Evolutionary conservation across 2,888 invertebrate genomes (phyloP).

Genomic region (Tupiocoris notatus): DNA sequence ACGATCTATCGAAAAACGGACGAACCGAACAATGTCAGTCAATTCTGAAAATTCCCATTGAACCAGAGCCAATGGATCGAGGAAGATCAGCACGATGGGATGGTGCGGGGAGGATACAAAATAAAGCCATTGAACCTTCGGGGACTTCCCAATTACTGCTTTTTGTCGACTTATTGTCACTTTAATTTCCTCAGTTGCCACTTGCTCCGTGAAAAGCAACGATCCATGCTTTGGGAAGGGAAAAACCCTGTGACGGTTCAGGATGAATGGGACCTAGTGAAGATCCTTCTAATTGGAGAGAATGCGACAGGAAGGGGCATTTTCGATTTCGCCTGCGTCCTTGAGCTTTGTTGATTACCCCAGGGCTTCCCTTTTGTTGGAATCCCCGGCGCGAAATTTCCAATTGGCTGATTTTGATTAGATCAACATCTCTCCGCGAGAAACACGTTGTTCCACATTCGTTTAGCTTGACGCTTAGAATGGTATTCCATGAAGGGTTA

Average conservation of each 20-base stretch:
- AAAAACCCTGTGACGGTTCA: neutral
- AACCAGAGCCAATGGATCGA: too few relatives aligned
- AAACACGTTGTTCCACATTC: too few relatives aligned
- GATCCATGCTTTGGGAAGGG: neutral
- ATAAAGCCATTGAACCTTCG: neutral
- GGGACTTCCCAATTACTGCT: neutral
- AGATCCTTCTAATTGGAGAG: neutral
- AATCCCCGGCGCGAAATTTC: neutral
- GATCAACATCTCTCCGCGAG: too few relatives aligned
- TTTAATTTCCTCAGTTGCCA: neutral
- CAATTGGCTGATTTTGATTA: neutral
- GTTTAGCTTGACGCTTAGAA: too few relatives aligned
- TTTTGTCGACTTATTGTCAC: neutral
- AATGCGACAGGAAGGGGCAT: neutral
- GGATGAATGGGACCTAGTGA: neutral
- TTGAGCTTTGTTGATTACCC: neutral
- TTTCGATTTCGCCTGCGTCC: neutral
- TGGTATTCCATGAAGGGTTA: too few relatives aligned
- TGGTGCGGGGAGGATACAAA: neutral
- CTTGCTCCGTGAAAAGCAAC: neutral
- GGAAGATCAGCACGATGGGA: too few relatives aligned
- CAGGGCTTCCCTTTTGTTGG: neutral
- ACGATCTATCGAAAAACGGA: too few relatives aligned
- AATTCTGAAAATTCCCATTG: too few relatives aligned
- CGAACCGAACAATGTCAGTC: too few relatives aligned